These are phyloP conservation scores for Lasioglossum lativentre DNA, from an alignment of 2,888 invertebrate genomes.

Conservation along the genomic window DNA sequence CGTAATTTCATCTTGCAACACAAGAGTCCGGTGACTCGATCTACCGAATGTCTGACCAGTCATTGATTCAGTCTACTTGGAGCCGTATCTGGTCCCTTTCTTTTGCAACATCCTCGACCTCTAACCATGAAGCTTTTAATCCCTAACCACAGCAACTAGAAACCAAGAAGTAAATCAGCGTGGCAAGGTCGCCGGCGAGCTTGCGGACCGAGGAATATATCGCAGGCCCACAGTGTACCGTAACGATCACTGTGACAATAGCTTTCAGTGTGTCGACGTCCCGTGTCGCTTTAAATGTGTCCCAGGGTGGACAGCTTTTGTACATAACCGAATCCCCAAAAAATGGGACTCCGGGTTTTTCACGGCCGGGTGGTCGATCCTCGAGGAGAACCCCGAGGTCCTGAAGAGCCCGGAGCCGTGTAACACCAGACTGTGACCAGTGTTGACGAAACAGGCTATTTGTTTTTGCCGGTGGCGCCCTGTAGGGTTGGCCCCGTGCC, in stretches of 20 bases:
- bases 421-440: conserved; percentile 41
- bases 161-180: background rate
- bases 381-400: background rate
- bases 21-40: too few relatives aligned
- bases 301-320: conserved; percentile 58
- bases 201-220: background rate
- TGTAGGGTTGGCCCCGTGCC: conserved; percentile 84
- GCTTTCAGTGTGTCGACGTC: conserved; percentile 74
- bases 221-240: conserved; percentile 17
- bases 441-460: conserved; percentile 73
- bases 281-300: conserved; percentile 80
- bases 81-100: too few relatives aligned
- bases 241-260: conserved; percentile 59
- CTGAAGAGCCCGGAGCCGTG: conserved; percentile 33
- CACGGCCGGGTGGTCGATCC: background rate
- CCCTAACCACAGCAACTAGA: background rate
- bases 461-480: conserved; percentile 71
- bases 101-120: too few relatives aligned
- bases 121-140: background rate
- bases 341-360: conserved; percentile 43
- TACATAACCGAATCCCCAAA: conserved; percentile 43
- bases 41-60: background rate
- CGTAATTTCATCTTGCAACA: background rate
- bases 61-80: background rate
- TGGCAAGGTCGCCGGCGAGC: background rate